Percentiles rank a stretch among this genome's conserved stretches.
These are phyloP conservation scores for Orcinus orca DNA, from an alignment of 2,113 vertebrate species.

Conservation along the genomic window DNA sequence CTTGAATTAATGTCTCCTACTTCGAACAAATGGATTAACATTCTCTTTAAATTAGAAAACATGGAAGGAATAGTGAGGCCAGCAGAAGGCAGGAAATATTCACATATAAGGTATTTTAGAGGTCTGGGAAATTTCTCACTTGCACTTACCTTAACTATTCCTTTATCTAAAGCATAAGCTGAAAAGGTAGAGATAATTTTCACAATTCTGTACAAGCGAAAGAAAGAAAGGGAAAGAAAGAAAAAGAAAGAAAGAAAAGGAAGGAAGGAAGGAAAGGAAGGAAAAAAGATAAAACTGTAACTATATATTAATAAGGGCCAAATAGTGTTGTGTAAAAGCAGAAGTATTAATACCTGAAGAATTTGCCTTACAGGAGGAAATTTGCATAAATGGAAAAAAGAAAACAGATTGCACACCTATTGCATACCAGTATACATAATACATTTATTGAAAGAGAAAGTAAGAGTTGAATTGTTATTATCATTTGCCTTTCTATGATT, in stretches of 20 bases:
- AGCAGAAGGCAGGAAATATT: not conserved
- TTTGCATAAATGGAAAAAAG: conserved; percentile 51
- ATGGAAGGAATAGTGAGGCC: not conserved
- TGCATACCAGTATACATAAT: not conserved
- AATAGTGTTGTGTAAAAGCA: conserved; percentile 47
- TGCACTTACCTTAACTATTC: not conserved
- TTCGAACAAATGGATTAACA: not conserved
- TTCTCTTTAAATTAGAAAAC: not conserved
- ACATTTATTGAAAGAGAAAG: conserved; percentile 40
- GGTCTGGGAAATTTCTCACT: not conserved
- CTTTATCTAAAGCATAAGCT: conserved; percentile 12
- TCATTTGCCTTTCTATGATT: conserved; percentile 24
- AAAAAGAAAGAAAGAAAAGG: not conserved
- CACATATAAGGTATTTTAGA: not conserved
- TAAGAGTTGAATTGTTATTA: conserved; percentile 44
- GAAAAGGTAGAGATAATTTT: not conserved
- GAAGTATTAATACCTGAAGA: conserved; percentile 15
- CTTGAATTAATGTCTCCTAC: not conserved
- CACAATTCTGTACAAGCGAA: not conserved
- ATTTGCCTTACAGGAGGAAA: conserved; percentile 1
- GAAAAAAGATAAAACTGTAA: not conserved
- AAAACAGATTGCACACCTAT: not conserved
- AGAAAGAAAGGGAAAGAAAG: not conserved
- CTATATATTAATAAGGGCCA: not conserved
- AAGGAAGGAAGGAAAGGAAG: no score